These are phyloP conservation scores for Aricia artaxerxes DNA, from an alignment of 2,888 invertebrate genomes.

Conservation along the genomic window DNA sequence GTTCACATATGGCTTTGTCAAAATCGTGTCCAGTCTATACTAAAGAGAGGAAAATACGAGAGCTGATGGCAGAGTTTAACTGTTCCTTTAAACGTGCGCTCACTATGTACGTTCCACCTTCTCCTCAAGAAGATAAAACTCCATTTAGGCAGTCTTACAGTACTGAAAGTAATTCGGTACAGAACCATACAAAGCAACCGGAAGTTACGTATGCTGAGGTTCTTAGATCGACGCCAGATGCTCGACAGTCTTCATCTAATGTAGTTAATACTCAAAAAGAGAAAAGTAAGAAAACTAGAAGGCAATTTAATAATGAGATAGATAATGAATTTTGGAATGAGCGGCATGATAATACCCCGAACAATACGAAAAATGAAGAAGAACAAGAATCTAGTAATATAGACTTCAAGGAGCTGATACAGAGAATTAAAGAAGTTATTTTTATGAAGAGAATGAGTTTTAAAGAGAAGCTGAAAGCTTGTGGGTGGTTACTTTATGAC, in stretches of 20 bases:
- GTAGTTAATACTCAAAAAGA: too few relatives aligned
- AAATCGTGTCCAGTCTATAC: slow-evolving; percentile 26
- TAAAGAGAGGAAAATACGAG: slow-evolving; percentile 27
- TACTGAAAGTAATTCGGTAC: too few relatives aligned
- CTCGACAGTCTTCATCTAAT: neutral
- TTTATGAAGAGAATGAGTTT: neutral
- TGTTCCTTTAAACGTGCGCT: slow-evolving; percentile 14
- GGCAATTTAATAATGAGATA: too few relatives aligned
- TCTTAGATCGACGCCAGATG: neutral
- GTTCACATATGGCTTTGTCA: slow-evolving; percentile 10
- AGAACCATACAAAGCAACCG: neutral
- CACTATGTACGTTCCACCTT: too few relatives aligned
- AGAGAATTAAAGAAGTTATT: neutral
- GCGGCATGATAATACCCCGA: too few relatives aligned
- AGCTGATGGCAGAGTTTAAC: slow-evolving; percentile 33
- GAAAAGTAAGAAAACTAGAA: too few relatives aligned
- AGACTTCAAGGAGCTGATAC: too few relatives aligned
- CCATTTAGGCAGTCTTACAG: too few relatives aligned
- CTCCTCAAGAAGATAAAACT: too few relatives aligned
- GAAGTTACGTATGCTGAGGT: slow-evolving; percentile 2
- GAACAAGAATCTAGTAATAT: too few relatives aligned
- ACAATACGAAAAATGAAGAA: too few relatives aligned
- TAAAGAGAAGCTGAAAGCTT: neutral
- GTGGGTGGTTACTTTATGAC: neutral
- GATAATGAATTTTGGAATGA: too few relatives aligned